Base-by-base conservation (phyloP, 2,888 invertebrate genomes). In the Lathronympha strigana region DNA sequence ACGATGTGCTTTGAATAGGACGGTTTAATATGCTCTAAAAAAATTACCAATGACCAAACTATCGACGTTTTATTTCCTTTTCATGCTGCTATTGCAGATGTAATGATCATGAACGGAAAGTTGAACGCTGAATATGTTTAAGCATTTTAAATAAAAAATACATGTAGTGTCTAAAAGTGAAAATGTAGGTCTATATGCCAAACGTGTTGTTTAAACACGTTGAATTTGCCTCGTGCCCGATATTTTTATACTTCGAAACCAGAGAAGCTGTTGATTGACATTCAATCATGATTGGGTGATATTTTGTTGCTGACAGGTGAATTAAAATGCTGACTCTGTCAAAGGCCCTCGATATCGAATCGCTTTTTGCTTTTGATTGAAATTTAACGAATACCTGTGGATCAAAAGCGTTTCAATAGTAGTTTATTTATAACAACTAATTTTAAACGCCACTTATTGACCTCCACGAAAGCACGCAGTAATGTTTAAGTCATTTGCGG, bases 231-330 rank as follows among this genome's bases (percentile, higher is more conserved):
- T 21, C 13, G 8, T 31, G 43, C 31, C 21, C 9, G n/a, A 40
- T 15, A 6, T 45, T 15, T 55, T 15, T 55, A 55, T 55, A 28
- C 28, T 23, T 17, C 55, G n/a, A 43, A 43, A 55, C 55, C 28
- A 43, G 31, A 43, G 43, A 38, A 54, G 23, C 17, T 43, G 19
- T 57, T 57, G 28, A 57, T 57, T 43, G 55, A 21, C 36, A 21
- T 31, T 36, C 21, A 6, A 40, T 55, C 40, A 17, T 25, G 25
- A 55, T 43, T 55, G 40, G n/a, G 21, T 40, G 55, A 55, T 17
- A 55, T 25, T 28, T 19, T 43, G 28, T 28, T 55, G 55, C 11
- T 55, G 55, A 17, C 28, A 28, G 28, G 43, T 19, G 23, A 36
- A 38, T 40, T 23, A 55, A 43, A 45, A 19, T 57, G 45, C 45